Evolutionary conservation across 2,888 invertebrate genomes (phyloP).

Genomic region (Odontomyia ornata): DNA sequence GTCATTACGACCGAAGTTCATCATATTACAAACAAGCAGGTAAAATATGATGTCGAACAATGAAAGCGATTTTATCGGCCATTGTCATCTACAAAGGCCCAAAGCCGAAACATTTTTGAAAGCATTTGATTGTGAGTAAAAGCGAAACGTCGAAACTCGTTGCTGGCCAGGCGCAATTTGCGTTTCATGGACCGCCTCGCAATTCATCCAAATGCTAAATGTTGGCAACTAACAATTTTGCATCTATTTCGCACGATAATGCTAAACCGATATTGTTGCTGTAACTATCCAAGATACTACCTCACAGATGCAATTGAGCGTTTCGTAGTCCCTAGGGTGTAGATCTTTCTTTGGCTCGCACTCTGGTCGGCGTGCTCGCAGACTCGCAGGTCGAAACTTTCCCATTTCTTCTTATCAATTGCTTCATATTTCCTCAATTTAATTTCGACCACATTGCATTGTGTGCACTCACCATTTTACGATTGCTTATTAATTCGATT

Average conservation of each 20-base stretch:
- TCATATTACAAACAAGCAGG: slow-evolving; percentile 28
- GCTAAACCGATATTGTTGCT: slow-evolving; percentile 46
- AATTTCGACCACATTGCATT: slow-evolving; percentile 33
- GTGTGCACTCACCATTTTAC: slow-evolving; percentile 25
- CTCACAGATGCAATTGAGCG: slow-evolving; percentile 1
- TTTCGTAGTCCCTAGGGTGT: slow-evolving; percentile 29
- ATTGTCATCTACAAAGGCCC: slow-evolving; percentile 44
- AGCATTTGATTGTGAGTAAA: slow-evolving; percentile 35
- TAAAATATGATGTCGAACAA: slow-evolving; percentile 39
- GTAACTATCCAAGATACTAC: background rate
- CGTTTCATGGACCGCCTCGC: slow-evolving; percentile 47
- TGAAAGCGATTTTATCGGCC: slow-evolving; percentile 40
- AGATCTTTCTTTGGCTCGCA: slow-evolving; percentile 27
- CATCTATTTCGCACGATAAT: slow-evolving; percentile 50
- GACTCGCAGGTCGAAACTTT: slow-evolving; percentile 23
- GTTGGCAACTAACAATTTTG: slow-evolving; percentile 47
- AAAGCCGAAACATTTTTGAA: slow-evolving; percentile 34
- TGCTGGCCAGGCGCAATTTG: slow-evolving; percentile 36
- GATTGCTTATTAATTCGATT: slow-evolving; percentile 38
- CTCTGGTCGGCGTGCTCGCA: background rate
- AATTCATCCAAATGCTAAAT: slow-evolving; percentile 44
- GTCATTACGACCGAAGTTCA: background rate
- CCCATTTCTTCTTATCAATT: slow-evolving; percentile 43
- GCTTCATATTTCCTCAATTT: slow-evolving; percentile 45
- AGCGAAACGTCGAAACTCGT: slow-evolving; percentile 46